phyloP scores from a whole-genome alignment of 37 sponge, comb jelly and placozoan species.

The Agelas oroides region DNA sequence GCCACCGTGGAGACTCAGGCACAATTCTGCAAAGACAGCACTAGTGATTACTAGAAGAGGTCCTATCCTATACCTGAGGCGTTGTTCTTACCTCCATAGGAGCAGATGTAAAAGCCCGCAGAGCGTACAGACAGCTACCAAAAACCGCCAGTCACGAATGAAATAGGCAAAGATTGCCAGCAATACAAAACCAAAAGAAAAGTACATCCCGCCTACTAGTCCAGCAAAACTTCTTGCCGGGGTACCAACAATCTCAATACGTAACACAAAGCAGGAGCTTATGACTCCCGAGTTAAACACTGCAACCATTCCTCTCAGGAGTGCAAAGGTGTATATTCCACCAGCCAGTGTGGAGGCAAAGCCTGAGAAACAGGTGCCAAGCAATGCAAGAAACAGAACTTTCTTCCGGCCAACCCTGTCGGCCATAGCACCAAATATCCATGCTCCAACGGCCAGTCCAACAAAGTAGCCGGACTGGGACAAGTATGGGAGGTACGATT shows the following conservation, averaged over 20 bases:
- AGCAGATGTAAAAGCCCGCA: not conserved
- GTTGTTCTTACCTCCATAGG: conserved; percentile 44
- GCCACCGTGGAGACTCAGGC: conserved; percentile 86
- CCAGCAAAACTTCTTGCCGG: conserved; percentile 20
- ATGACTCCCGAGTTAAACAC: conserved; percentile 14
- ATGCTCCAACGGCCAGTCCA: conserved; percentile 56
- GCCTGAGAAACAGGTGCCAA: not conserved
- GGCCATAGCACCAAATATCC: conserved; percentile 49
- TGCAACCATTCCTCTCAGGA: conserved; percentile 26
- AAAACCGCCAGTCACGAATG: conserved; percentile 49
- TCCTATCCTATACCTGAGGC: too few relatives aligned
- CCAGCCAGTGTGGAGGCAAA: conserved; percentile 17
- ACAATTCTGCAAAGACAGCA: conserved; percentile 24
- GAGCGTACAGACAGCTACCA: conserved; percentile 1
- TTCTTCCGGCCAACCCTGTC: conserved; percentile 59
- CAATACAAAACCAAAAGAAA: conserved; percentile 18
- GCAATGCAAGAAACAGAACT: conserved; percentile 17
- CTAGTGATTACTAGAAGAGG: too few relatives aligned
- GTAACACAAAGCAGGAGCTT: conserved; percentile 30
- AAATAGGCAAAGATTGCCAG: conserved; percentile 53
- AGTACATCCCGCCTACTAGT: not conserved
- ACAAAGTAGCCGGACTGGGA: conserved; percentile 65
- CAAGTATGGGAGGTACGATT: conserved; percentile 29
- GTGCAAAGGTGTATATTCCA: conserved; percentile 12
- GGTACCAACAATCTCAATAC: conserved; percentile 49